Conservation (phyloP, 2,113 vertebrate genomes). For the Pelodiscus sinensis region DNA sequence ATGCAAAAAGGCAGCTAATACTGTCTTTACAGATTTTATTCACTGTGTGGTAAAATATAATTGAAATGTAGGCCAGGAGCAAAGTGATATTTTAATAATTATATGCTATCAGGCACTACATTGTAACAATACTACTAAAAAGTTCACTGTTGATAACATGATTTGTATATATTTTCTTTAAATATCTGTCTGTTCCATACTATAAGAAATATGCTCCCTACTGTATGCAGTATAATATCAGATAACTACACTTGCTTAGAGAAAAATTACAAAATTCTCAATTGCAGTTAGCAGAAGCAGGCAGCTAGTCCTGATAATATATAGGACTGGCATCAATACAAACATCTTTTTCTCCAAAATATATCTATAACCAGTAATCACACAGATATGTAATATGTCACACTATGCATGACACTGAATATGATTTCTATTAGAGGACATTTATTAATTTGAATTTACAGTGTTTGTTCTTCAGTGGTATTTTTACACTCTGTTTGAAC, state of each 20-base stretch:
- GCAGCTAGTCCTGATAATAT: not conserved
- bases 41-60: not conserved
- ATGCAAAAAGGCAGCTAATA: not conserved
- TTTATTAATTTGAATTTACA: not conserved
- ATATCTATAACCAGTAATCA: not conserved
- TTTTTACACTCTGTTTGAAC: not conserved
- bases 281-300: not conserved
- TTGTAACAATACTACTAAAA: fast-evolving
- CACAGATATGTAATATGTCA: not conserved
- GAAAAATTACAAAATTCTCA: fast-evolving
- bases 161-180: not conserved
- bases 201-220: not conserved
- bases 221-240: not conserved
- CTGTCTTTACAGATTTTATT: fast-evolving
- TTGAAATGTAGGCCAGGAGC: not conserved
- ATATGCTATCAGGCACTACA: fast-evolving
- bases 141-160: fast-evolving
- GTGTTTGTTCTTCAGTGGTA: not conserved
- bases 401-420: not conserved
- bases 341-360: not conserved
- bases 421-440: not conserved
- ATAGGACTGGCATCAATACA: not conserved
- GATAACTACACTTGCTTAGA: fast-evolving
- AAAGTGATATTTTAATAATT: fast-evolving
- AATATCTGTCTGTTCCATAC: not conserved